These are phyloP conservation scores for Pterocles orientalis DNA, from an alignment of 2,113 vertebrate genomes.

Conservation along the genomic window DNA sequence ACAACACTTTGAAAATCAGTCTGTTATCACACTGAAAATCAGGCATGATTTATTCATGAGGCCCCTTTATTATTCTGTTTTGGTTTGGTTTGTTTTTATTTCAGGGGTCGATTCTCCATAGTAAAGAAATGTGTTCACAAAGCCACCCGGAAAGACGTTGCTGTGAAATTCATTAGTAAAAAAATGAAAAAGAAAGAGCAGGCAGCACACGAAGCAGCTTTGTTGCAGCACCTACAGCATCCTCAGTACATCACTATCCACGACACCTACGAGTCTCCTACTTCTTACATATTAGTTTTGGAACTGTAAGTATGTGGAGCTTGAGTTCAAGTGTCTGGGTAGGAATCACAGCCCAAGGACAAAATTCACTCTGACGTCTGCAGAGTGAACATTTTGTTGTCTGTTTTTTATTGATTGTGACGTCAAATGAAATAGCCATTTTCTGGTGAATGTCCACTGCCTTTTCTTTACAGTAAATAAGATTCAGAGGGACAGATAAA, in stretches of 20 bases:
- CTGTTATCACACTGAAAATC: neutral
- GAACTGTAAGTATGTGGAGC: conserved; percentile 86
- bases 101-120: conserved; percentile 94
- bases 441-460: neutral
- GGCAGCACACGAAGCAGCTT: conserved; percentile 90
- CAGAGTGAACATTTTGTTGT: neutral
- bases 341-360: neutral
- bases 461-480: neutral
- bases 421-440: neutral
- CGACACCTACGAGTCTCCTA: conserved; percentile 91
- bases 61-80: neutral
- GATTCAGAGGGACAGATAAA: neutral
- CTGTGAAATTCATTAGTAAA: conserved; percentile 95
- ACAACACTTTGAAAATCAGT: neutral
- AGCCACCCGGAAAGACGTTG: conserved; percentile 91
- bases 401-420: neutral
- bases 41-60: neutral
- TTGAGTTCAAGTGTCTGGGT: neutral
- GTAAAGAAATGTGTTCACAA: conserved; percentile 95
- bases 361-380: neutral
- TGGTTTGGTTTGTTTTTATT: neutral
- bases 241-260: conserved; percentile 90
- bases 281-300: conserved; percentile 87
- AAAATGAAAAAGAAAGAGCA: conserved; percentile 98
- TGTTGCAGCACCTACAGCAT: conserved; percentile 89